Evolutionary conservation across 37 sponge, comb jelly and placozoan species (phyloP).

Genomic region (Theonella swinhoei): DNA sequence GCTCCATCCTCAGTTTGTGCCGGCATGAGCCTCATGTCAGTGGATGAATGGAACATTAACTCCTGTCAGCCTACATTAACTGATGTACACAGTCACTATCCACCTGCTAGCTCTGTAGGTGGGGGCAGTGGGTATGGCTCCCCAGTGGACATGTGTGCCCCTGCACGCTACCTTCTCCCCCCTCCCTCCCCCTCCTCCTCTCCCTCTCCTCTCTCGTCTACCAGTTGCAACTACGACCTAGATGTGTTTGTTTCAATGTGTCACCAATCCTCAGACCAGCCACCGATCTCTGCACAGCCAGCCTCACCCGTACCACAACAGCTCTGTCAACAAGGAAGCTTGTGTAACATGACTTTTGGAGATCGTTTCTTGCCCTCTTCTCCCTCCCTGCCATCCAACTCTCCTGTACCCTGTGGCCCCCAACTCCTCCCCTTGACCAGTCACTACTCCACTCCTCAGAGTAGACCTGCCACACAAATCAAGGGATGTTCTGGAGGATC

Average conservation of each 20-base stretch:
- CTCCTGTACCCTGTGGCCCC: not conserved
- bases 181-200: slow-evolving; percentile 16
- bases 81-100: not conserved
- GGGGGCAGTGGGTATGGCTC: not conserved
- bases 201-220: slow-evolving; percentile 6
- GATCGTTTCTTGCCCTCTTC: not conserved
- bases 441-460: not conserved
- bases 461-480: not conserved
- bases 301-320: not conserved
- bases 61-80: too few species aligned
- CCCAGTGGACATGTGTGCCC: not conserved
- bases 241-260: not conserved
- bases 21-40: not conserved
- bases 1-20: slow-evolving; percentile 6
- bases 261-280: not conserved
- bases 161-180: not conserved
- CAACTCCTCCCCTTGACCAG: not conserved
- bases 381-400: not conserved
- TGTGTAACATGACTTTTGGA: not conserved
- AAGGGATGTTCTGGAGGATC: not conserved
- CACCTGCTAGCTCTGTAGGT: not conserved
- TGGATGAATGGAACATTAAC: not conserved
- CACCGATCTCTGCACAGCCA: not conserved
- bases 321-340: not conserved
- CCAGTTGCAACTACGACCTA: not conserved